phyloP scores from a whole-genome alignment of 2,888 invertebrate genomes.

The Herminia tarsipennalis region DNA sequence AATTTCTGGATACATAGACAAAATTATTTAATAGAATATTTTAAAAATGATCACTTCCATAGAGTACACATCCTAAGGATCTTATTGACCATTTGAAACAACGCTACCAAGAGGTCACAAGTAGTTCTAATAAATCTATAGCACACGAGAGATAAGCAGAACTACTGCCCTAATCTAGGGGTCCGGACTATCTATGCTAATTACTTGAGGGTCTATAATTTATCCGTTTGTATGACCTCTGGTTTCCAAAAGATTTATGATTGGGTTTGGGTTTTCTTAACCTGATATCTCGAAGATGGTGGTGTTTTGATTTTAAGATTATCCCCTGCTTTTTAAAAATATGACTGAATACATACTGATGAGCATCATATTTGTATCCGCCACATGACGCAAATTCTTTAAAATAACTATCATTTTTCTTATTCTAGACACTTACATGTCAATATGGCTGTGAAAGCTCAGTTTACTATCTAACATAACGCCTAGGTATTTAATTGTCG shows the following conservation, averaged over 20 bases:
- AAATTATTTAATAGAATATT: no score
- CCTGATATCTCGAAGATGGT: constrained; percentile 6
- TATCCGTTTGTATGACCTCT: constrained; percentile 46
- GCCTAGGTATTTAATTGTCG: no score
- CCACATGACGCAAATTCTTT: no score
- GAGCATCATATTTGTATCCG: no score
- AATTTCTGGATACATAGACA: no score
- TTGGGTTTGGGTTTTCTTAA: constrained; percentile 17
- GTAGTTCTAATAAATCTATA: constrained; percentile 50
- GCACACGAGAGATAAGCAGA: constrained; percentile 41
- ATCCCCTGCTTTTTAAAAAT: no score
- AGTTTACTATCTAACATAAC: no score
- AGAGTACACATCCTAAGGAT: not conserved
- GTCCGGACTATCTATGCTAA: constrained; percentile 55
- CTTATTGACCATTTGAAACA: not conserved
- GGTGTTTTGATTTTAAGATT: not conserved
- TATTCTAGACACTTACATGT: no score
- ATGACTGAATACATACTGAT: no score
- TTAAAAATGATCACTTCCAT: no score
- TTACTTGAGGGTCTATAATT: constrained; percentile 50
- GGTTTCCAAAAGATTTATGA: constrained; percentile 32
- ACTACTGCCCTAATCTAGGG: constrained; percentile 47
- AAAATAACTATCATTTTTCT: no score
- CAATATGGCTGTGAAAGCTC: no score
- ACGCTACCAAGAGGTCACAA: constrained; percentile 4